Evolutionary conservation across 92 coral and sea anemone species (phyloP), one percentile per base, ranked within the genome.

Genomic region (Epizoanthus illoricatus): DNA sequence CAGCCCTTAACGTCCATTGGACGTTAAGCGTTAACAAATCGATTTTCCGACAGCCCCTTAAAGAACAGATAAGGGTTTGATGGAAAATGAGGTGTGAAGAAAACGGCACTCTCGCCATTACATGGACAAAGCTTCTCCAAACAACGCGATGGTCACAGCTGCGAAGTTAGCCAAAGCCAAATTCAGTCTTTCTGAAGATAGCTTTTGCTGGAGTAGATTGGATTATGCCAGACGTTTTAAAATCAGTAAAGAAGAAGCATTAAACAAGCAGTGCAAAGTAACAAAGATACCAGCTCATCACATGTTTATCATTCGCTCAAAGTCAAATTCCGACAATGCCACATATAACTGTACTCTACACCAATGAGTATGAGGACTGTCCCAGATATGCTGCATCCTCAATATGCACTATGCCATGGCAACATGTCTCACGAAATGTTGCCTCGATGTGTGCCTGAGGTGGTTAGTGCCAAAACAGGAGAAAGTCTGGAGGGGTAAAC

Each of bases 301-400:
- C 79, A 86, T 86, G 0, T 56, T 55, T 52, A 71, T 71, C 73
- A 83, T 86, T 61, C 86, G 86, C 21, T 86, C 89, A 17, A 74
- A 65, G 55, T 86, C 86, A 65, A 81, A 81, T 43, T 28, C 86
- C 86, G 54, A 86, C 80, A 57, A 86, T 73, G 59, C 83, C 83
- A 58, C 89, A 86, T 33, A 75, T 86, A 9, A 63, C 81, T 17
- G 68, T 73, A 75, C 49, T 80, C 16, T 73, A 63, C 80, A 59
- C 90, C 17, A 87, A 83, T 15, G 87, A 87, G 62, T 87, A 85
- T 75, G 75, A 87, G 69, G 90, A 87, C 78, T 87, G 90, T 60
- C 87, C 65, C 21, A 85, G 84, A 40, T 87, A 87, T 70, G 52
- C 84, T 69, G 76, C 87, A 40, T 74, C 69, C 49, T 64, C 47